These are phyloP conservation scores for Oenanthe melanoleuca DNA, from an alignment of 2,113 vertebrate species.

Conservation along the genomic window DNA sequence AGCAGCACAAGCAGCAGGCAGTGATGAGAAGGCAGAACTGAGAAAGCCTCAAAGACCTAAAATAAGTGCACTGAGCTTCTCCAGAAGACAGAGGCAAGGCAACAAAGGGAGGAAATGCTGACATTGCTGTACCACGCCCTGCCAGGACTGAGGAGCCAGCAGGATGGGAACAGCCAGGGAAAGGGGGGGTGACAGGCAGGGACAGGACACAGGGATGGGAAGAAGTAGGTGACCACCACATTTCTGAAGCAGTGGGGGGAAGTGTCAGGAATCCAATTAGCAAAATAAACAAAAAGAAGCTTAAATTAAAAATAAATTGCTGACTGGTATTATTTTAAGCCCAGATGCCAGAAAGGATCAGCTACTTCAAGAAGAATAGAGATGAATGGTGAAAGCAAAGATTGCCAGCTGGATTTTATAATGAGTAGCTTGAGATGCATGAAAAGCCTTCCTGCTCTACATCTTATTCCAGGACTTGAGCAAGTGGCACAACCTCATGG, in stretches of 20 bases:
- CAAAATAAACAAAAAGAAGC: neutral
- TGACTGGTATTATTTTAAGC: neutral
- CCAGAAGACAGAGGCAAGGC: neutral
- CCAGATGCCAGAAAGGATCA: neutral
- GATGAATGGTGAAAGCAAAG: neutral
- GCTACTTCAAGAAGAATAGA: neutral
- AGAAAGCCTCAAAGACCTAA: neutral
- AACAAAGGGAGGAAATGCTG: neutral
- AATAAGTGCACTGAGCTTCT: neutral
- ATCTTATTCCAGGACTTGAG: neutral
- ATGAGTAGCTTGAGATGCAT: neutral
- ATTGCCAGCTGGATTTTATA: neutral
- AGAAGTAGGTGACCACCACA: neutral
- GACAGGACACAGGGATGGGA: neutral
- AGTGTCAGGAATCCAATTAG: neutral
- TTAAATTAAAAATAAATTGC: neutral
- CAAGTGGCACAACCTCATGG: neutral
- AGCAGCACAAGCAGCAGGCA: neutral
- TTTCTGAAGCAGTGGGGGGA: neutral
- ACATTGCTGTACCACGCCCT: accelerated
- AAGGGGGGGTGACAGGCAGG: neutral
- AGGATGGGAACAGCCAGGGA: neutral
- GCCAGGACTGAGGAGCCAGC: neutral
- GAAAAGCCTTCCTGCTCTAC: neutral
- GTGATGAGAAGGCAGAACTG: neutral